Evolutionary conservation across 2,888 invertebrate species (phyloP).

Genomic region (Clepsis dumicolana): DNA sequence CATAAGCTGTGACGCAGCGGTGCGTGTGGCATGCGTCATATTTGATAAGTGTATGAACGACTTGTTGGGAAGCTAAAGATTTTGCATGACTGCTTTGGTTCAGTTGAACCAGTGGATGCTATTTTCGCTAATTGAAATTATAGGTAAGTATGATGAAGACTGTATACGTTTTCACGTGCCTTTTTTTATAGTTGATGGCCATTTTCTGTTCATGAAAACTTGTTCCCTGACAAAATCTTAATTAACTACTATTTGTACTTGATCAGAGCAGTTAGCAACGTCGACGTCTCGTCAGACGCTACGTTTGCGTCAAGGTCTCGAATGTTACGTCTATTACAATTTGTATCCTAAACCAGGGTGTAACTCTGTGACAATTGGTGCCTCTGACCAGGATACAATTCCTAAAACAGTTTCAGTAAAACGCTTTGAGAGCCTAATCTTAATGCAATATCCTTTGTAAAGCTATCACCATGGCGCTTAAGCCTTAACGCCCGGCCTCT

Average conservation of each 20-base stretch:
- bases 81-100: not conserved
- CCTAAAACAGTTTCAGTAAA: not conserved
- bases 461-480: not conserved
- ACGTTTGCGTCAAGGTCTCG: no score
- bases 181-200: no score
- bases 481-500: not conserved
- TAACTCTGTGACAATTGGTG: not conserved
- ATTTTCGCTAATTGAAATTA: no score
- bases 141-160: no score
- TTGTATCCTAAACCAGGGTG: not conserved
- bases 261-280: no score
- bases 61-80: not conserved
- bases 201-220: no score
- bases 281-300: no score
- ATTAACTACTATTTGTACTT: no score
- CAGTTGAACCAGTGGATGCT: no score
- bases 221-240: no score
- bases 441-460: not conserved
- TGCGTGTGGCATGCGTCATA: constrained; percentile 5
- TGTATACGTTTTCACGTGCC: no score
- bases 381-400: not conserved
- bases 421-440: not conserved
- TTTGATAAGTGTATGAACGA: constrained; percentile 1
- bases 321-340: not conserved
- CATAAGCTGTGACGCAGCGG: not conserved